These are phyloP conservation scores for Sebastes hubbsi DNA, from an alignment of 2,797 vertebrate genomes.

Conservation along the genomic window DNA sequence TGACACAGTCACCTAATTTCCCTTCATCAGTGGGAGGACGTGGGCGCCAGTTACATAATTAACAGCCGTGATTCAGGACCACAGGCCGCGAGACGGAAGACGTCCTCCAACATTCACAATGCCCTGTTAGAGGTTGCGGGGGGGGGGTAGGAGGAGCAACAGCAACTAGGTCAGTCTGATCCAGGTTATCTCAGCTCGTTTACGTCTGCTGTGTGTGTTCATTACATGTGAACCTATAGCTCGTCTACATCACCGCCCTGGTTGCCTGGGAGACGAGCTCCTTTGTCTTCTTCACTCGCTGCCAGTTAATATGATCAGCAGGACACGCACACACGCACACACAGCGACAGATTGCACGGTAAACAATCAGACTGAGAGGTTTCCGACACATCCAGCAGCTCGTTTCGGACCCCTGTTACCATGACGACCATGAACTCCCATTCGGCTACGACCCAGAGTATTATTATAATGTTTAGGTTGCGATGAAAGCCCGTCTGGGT, in stretches of 20 bases:
- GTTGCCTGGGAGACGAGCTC: conserved; percentile 52
- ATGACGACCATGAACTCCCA: too few relatives aligned
- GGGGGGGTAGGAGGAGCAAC: background rate
- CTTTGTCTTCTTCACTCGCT: background rate
- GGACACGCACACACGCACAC: background rate
- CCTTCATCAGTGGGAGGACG: conserved; percentile 9
- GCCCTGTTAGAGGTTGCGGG: background rate
- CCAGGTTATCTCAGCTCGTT: background rate
- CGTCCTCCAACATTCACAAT: background rate
- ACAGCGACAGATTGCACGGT: background rate
- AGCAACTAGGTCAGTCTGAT: conserved; percentile 48
- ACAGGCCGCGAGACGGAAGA: background rate
- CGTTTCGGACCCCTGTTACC: too few relatives aligned
- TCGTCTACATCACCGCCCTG: background rate
- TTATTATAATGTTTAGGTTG: too few relatives aligned
- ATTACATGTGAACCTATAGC: background rate
- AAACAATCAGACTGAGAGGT: background rate
- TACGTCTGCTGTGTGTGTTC: background rate
- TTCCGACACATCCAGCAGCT: too few relatives aligned
- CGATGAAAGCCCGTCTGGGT: too few relatives aligned
- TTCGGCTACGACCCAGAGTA: too few relatives aligned
- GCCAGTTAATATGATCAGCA: background rate
- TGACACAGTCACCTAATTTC: conserved; percentile 41
- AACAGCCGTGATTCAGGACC: conserved; percentile 13
- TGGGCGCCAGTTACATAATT: conserved; percentile 30